Base-by-base conservation (phyloP, 2,888 invertebrate species). In the Oeneis ivallda region DNA sequence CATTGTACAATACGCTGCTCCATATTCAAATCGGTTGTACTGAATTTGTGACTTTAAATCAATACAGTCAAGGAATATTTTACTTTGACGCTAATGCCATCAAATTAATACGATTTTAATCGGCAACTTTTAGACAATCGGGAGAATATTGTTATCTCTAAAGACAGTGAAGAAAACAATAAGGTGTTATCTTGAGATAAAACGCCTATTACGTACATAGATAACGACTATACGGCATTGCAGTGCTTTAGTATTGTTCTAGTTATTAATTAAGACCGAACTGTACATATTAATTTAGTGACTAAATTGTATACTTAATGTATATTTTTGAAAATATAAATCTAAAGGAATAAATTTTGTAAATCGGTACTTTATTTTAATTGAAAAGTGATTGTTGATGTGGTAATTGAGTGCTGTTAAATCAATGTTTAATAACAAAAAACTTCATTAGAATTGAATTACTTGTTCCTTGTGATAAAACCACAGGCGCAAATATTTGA, bases 161-260 rank as follows among this genome's bases (percentile, higher is more conserved):
- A 49, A 43, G 56, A 53, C 53, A 32, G 49, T 49, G 56, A 66
- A 60, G n/a, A 59, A 72, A 74, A 74, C 73, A 73, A 75, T 74
- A 39, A 69, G 49, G 49, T 58, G 57, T 41, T 74, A 75, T 72
- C 74, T 61, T 11, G 49, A 37, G 74, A 76, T 77, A 75, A 71
- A 7, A 37, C 17, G 26, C 17, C 19, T 19, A 8, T 60, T 60
- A n/a, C 61, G 61, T 61, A 61, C 26, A 17, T 49, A 61, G 52
- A 61, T 61, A 39, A n/a, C 6, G 10, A 66, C 54, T 37, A 9
- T 37, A 37, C 74, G 70, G 41, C 62, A 65, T 57, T 75, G 73
- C 75, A 70, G 65, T 70, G 56, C 17, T 54, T 50, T 63, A 32
- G 43, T 68, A n/a, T 61, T 32, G 37, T 26, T 47, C 26, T 26